Base-by-base conservation (phyloP, 2,797 vertebrate species). In the Sternotherus odoratus region DNA sequence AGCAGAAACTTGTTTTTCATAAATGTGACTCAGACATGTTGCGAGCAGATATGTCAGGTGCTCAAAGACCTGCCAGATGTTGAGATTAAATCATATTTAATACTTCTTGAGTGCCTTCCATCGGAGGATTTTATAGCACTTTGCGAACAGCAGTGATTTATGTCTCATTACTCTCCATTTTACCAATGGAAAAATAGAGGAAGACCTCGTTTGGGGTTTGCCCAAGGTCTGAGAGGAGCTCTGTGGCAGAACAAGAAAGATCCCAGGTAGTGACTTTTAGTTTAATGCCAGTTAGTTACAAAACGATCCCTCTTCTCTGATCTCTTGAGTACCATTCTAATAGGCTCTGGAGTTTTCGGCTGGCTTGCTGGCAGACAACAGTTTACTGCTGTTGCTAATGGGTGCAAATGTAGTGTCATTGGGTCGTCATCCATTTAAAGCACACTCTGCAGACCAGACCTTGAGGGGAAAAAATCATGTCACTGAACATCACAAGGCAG, bases 181-280 rank as follows among this genome's bases (percentile, higher is more conserved):
- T 10, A 46, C 48, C 95, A 69, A 10, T 96, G 89, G 82, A 95
- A 91, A 85, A 77, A 79, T 84, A 63, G 91, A 57, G 91, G 86
- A 95, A 88, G 49, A n/a, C 89, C 3, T 8, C 24, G 56, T 60
- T 92, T 46, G 93, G 92, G 60, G 85, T 95, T 97, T 95, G 88
- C 94, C 79, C 81, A 60, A 82, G 54, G 83, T 54, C 24, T 78
- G 83, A 54, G 88, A 90, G 49, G 46, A 66, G 33, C 15, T 66
- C 63, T 3, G 15, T 36, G 30, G 63, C n/a, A 10, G n/a, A 39
- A 10, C n/a, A 66, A 66, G 63, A 66, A 66, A 23, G 63, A 23
- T n/a, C 16, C 60, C 17, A n/a, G 33, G 16, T 66, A 21, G 9
- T 36, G 19, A 66, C n/a, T 36, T 36, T 66, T 66, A 63, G n/a